phyloP scores from a whole-genome alignment of 1,140 invertebrate species.

The Sogatella furcifera region DNA sequence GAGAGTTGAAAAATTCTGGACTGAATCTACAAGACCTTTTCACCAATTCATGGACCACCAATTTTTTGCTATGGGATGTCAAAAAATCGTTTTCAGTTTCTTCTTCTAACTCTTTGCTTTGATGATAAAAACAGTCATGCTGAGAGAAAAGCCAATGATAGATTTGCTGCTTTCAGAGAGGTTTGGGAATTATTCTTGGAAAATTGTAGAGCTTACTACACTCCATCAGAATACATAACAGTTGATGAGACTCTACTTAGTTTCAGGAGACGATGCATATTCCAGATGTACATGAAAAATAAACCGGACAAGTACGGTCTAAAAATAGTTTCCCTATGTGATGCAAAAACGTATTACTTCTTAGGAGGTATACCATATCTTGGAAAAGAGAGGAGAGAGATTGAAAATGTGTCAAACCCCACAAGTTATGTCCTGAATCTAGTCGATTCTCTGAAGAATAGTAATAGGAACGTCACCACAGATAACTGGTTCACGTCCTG shows the following conservation, averaged over 20 bases:
- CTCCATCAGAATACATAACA: background rate
- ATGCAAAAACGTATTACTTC: slow-evolving; percentile 11
- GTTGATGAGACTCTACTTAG: background rate
- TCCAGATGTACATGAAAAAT: background rate
- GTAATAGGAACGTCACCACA: slow-evolving; percentile 4
- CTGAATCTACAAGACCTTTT: too few species aligned
- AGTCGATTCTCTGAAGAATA: background rate
- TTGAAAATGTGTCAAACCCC: background rate
- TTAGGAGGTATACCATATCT: slow-evolving; percentile 1
- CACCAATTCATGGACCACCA: too few species aligned
- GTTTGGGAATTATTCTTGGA: background rate
- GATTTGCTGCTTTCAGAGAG: background rate
- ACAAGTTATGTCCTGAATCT: slow-evolving; percentile 11
- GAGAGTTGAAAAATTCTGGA: too few species aligned
- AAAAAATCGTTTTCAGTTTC: too few species aligned
- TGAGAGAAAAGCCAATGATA: too few species aligned
- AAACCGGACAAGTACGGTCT: background rate
- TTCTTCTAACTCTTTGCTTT: too few species aligned
- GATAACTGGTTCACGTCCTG: slow-evolving; percentile 11
- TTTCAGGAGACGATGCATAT: background rate
- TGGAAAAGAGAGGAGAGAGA: background rate
- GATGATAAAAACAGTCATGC: too few species aligned
- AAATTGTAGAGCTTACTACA: background rate
- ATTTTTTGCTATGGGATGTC: too few species aligned
- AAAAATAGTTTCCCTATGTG: slow-evolving; percentile 2